Evolutionary conservation across 2,888 invertebrate genomes (phyloP), one percentile per base, ranked within the genome.

Genomic region (Lasioglossum malachurum): DNA sequence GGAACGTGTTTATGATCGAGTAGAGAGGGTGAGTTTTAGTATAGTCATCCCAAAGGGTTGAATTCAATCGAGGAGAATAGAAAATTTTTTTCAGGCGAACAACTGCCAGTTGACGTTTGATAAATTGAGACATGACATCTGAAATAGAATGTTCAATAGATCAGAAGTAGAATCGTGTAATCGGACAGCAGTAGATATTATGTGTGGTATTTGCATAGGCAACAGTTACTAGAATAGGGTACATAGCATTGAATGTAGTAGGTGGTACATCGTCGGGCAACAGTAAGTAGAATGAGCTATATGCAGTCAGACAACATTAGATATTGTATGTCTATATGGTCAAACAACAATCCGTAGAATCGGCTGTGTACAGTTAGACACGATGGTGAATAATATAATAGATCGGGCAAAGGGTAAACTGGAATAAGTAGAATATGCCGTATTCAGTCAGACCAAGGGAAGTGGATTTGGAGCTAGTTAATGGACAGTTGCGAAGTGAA

Each of bases 1-100:
- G 5, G 38, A 35, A 67, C 67, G 67, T 67, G 67, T 67, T 67
- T 67, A 67, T 67, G 67, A 67, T 67, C 23, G 67, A 67, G 31
- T 7, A 31, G 14, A 16, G 38, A 3, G 69, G 23, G 23, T 10
- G 38, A 10, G 8, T 41, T 69, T 35, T 23, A 10, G 19, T 19
- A 10, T 69, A 69, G 31, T 35, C 19, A 38, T 12, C 1, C 10
- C 4, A 69, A 38, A 35, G 38, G 67, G 23, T 38, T 69, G 67
- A 2, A 64, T 64, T n/a, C 27, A 64, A 16, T 31, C 64, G 31
- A 4, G 16, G 2, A 2, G 16, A 16, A 16, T 27, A 1, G 16
- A 2, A 4, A 16, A 64, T 2, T 1, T 64, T 16, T 64, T 27
- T 64, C 14, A 14, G 12, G 7, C 31, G 31, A 64, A 31, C 60